These are phyloP conservation scores for Macropodus opercularis DNA, from an alignment of 2,797 vertebrate genomes.

Conservation along the genomic window DNA sequence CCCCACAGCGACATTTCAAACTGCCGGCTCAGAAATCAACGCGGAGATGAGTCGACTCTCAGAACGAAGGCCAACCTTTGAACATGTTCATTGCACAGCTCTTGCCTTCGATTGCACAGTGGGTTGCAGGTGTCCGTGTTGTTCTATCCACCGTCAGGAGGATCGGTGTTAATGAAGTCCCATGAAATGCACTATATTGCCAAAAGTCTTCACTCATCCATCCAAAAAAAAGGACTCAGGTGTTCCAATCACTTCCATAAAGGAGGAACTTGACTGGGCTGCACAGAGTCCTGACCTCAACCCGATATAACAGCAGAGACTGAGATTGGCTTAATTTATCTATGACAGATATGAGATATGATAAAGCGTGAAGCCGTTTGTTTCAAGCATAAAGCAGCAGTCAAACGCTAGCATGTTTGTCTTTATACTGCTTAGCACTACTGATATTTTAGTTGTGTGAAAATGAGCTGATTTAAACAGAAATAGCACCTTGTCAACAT, in stretches of 20 bases:
- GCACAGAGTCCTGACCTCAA: too few species aligned
- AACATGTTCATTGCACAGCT: slow-evolving; percentile 27
- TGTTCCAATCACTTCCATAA: too few species aligned
- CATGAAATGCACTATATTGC: too few species aligned
- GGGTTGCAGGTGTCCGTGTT: slow-evolving; percentile 20
- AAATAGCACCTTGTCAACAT: neutral
- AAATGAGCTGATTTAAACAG: neutral
- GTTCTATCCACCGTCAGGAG: neutral
- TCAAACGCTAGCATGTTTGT: too few species aligned
- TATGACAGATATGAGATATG: too few species aligned
- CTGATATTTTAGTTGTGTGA: neutral
- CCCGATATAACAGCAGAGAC: too few species aligned
- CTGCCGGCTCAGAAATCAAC: neutral
- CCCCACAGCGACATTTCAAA: neutral
- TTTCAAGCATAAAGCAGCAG: too few species aligned
- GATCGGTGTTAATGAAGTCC: slow-evolving; percentile 6
- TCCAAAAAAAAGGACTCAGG: too few species aligned
- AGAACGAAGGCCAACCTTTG: slow-evolving; percentile 11
- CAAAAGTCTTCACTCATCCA: too few species aligned
- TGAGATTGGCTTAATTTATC: too few species aligned
- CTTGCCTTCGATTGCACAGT: slow-evolving; percentile 33
- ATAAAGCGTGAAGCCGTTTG: too few species aligned
- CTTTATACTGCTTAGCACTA: neutral
- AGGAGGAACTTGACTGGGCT: too few species aligned
- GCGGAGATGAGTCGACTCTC: neutral